A percentile compares a stretch with the other conserved stretches of the same genome.
Conservation (phyloP, 2,797 vertebrate species). For the Coccyzus lansbergi region DNA sequence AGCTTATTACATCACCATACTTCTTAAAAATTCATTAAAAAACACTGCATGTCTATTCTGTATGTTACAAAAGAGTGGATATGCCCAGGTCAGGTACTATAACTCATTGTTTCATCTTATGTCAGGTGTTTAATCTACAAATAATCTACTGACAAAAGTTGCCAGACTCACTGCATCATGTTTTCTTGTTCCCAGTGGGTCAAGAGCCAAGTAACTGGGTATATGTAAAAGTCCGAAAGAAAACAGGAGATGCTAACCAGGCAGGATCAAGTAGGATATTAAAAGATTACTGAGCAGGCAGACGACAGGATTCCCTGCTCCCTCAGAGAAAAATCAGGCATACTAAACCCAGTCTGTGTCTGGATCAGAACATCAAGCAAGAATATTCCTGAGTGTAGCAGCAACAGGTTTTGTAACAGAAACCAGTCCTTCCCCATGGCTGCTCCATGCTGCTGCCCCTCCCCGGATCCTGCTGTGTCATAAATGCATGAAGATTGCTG, state of each 20-base stretch:
- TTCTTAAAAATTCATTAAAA: neutral
- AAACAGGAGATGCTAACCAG: neutral
- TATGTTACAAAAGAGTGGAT: neutral
- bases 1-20: neutral
- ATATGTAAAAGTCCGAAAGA: neutral
- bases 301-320: neutral
- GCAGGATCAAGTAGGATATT: neutral
- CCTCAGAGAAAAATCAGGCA: neutral
- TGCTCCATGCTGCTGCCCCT: neutral
- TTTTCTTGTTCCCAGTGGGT: neutral
- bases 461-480: neutral
- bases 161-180: neutral
- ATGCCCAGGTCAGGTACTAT: neutral
- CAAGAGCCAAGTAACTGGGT: neutral
- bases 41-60: neutral
- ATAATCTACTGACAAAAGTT: neutral
- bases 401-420: neutral
- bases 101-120: neutral
- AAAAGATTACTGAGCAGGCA: neutral
- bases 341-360: neutral
- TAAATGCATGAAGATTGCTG: neutral
- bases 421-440: neutral
- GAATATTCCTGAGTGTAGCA: neutral
- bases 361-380: neutral
- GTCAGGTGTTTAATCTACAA: neutral